Evolutionary conservation across 2,888 invertebrate genomes (phyloP).

Genomic region (Limenitis camilla): DNA sequence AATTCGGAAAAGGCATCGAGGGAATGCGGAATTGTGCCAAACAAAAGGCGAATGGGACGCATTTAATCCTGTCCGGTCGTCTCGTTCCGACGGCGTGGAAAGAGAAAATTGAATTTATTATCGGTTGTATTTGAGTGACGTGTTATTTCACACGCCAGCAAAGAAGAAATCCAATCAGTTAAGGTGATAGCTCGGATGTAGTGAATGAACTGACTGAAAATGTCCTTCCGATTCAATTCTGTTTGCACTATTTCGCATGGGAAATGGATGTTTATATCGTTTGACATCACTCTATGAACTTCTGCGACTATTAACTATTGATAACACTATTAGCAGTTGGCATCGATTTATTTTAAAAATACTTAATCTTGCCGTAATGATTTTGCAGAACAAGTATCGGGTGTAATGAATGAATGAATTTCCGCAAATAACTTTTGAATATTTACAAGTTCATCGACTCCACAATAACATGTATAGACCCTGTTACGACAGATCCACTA

Average conservation of each 20-base stretch:
- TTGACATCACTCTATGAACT: conserved; percentile 8
- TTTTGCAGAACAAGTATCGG: too few relatives aligned
- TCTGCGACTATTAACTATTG: not conserved
- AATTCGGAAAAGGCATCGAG: conserved; percentile 39
- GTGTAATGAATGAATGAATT: too few relatives aligned
- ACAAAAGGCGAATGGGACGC: conserved; percentile 67
- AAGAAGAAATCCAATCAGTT: conserved; percentile 63
- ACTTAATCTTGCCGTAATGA: too few relatives aligned
- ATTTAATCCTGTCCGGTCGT: conserved; percentile 67
- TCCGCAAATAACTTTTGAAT: too few relatives aligned
- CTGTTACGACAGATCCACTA: too few relatives aligned
- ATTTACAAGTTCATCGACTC: too few relatives aligned
- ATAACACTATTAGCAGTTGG: not conserved
- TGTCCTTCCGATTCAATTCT: conserved; percentile 46
- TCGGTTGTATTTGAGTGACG: conserved; percentile 71
- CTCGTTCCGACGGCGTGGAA: conserved; percentile 50
- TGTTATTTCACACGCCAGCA: conserved; percentile 69
- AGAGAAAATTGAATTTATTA: conserved; percentile 74
- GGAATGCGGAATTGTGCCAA: conserved; percentile 50
- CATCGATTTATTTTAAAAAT: too few relatives aligned
- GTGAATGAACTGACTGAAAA: conserved; percentile 51
- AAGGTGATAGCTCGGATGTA: conserved; percentile 47
- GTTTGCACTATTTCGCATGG: conserved; percentile 11
- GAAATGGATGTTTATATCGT: conserved; percentile 14
- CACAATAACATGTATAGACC: too few relatives aligned